Percentiles rank a stretch among this genome's conserved stretches.
phyloP scores from a whole-genome alignment of 2,113 vertebrate species.

The Tauraco erythrolophus region DNA sequence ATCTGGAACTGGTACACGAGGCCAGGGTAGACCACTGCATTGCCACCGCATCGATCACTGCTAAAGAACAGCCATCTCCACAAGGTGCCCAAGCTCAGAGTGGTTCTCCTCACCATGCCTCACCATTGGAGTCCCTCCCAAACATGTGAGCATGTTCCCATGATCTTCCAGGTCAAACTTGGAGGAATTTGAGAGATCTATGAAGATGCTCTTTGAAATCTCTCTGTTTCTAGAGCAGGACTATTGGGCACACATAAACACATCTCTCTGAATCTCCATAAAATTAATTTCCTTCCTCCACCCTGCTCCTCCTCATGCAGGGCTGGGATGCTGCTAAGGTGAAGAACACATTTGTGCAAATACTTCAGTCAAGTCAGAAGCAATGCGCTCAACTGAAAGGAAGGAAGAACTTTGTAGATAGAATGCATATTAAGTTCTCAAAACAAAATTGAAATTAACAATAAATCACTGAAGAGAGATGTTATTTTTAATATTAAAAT shows the following conservation, averaged over 20 bases:
- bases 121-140: neutral
- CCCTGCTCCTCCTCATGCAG: accelerated
- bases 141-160: neutral
- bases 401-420: neutral
- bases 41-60: no score
- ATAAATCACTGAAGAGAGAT: neutral
- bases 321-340: neutral
- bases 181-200: neutral
- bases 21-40: neutral
- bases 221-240: neutral
- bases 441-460: neutral
- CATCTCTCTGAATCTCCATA: neutral
- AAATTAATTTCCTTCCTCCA: neutral
- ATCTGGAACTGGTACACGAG: neutral
- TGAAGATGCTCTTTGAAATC: neutral
- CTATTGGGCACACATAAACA: neutral
- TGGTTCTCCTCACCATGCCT: neutral
- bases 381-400: neutral
- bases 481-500: neutral
- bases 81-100: neutral
- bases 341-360: neutral
- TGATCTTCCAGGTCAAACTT: neutral
- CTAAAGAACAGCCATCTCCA: accelerated
- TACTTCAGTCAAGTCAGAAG: neutral
- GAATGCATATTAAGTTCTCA: neutral